These are phyloP conservation scores for Anas platyrhynchos DNA, from an alignment of 2,113 vertebrate genomes.

Conservation along the genomic window DNA sequence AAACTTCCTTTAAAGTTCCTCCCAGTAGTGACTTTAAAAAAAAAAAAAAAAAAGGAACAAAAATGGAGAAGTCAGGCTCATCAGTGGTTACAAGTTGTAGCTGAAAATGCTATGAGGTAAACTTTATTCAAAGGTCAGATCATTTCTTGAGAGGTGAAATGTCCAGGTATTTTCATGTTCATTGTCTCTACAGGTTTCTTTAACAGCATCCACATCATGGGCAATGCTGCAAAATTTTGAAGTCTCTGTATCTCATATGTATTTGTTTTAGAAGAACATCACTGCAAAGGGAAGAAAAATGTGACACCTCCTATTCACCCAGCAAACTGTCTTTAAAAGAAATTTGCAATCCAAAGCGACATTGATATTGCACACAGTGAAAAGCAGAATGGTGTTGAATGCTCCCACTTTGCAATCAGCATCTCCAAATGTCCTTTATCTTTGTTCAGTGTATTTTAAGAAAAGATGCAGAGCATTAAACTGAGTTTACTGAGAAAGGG, in stretches of 20 bases:
- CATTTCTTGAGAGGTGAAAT: not conserved
- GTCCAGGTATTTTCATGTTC: not conserved
- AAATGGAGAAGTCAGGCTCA: not conserved
- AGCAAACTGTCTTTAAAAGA: not conserved
- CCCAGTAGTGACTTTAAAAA: not conserved
- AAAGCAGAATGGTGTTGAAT: not conserved
- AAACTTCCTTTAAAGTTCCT: not conserved
- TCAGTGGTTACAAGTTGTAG: not conserved
- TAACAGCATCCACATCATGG: not conserved
- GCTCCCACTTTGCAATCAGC: slow-evolving; percentile 11
- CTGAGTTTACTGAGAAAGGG: not conserved
- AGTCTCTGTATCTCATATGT: accelerated
- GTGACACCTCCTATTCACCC: not conserved
- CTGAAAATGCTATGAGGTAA: not conserved
- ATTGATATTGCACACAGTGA: accelerated
- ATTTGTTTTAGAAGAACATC: not conserved
- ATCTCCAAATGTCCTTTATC: not conserved
- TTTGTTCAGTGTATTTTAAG: not conserved
- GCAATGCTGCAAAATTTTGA: not conserved
- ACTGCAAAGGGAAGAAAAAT: not conserved
- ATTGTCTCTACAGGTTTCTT: not conserved
- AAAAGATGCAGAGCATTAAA: slow-evolving; percentile 8
- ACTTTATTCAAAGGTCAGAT: not conserved
- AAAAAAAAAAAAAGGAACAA: not conserved
- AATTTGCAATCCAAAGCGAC: not conserved